Evolutionary conservation across 1,140 invertebrate species (phyloP), one percentile per base, ranked within the genome.

Genomic region (Brachionus plicatilis): DNA sequence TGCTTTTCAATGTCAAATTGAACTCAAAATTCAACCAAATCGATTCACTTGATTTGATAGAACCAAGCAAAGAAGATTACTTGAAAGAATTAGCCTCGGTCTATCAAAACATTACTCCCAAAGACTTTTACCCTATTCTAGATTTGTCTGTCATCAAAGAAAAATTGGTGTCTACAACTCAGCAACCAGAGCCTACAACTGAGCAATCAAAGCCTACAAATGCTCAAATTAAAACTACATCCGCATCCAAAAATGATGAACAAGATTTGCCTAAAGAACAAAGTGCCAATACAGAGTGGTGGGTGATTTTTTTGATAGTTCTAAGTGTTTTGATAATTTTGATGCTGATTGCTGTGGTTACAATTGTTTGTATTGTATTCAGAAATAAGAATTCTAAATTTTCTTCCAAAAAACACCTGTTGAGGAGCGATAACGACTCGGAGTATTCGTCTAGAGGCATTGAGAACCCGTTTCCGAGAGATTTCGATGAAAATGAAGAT

Each of bases 11-110:
- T 72, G 68, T 43, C 17, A 72, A 72, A 72, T 43, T 72, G 12
- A 72, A 43, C 41, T 72, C 68, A n/a, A 72, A 72, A 72, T 72
- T 72, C 17, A 72, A 72, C 17, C 68, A 72, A 72, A 41, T 72
- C 1, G 68, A 72, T 72, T 72, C 68, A 72, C 41, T 72, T 41
- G 68, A 72, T 20, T 72, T 72, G 9, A 20, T 24, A 72, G 68
- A 72, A n/a, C 68, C 68, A 7, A 72, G 33, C 17, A 72, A 72
- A 72, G 68, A 72, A 17, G 68, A 72, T 9, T 72, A 72, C 17
- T 24, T 72, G 6, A 17, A 41, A 41, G 68, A 72, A 17, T 43
- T 72, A 6, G 33, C 68, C 37, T n/a, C 33, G 6, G 14, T 72
- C 7, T 72, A 41, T 17, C 33, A 41, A 20, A 41, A 72, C 17